phyloP scores from a whole-genome alignment of 2,888 invertebrate species.

The Polyploca ridens region DNA sequence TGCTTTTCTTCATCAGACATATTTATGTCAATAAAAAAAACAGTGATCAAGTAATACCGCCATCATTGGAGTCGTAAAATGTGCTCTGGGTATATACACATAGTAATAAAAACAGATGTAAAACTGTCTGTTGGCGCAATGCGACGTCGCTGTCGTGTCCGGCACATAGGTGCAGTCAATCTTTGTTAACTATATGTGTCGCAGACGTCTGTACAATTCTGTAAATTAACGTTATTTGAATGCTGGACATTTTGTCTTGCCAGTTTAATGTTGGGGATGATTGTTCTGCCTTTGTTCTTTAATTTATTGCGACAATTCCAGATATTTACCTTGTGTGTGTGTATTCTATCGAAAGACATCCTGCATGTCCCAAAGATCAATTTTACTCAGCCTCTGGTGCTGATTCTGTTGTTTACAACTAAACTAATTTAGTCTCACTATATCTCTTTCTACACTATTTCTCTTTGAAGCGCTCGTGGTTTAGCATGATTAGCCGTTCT shows the following conservation, averaged over 20 bases:
- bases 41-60: conserved; percentile 40
- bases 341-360: background rate
- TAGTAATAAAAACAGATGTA: conserved; percentile 30
- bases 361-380: too few relatives aligned
- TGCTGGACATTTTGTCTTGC: background rate
- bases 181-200: background rate
- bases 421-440: too few relatives aligned
- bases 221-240: conserved; percentile 3
- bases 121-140: conserved; percentile 26
- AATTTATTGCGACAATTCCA: background rate
- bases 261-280: background rate
- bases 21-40: background rate
- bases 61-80: conserved; percentile 40
- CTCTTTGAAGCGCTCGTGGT: too few relatives aligned
- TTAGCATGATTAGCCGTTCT: too few relatives aligned
- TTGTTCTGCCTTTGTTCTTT: background rate
- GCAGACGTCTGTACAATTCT: background rate
- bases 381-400: too few relatives aligned
- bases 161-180: background rate
- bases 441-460: too few relatives aligned
- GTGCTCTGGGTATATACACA: conserved; percentile 27
- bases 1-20: background rate
- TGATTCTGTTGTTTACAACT: too few relatives aligned
- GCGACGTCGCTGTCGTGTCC: conserved; percentile 15
- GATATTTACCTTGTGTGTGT: background rate